phyloP scores from a whole-genome alignment of 2,888 invertebrate genomes.

The Cremastobaeus sp. region DNA sequence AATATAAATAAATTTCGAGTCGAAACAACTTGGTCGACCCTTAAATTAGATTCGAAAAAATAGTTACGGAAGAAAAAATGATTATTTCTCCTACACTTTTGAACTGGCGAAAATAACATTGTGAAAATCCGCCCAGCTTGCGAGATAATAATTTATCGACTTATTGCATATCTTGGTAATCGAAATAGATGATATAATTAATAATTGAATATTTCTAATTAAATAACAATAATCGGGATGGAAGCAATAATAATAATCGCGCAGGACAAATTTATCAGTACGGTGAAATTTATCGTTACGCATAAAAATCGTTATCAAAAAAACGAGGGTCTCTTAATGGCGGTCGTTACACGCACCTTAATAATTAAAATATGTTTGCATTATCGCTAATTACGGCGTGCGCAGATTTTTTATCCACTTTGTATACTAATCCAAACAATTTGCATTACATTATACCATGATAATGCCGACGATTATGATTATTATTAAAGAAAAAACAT shows the following conservation, averaged over 20 bases:
- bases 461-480: slow-evolving; percentile 9
- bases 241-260: not conserved
- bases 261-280: not conserved
- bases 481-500: slow-evolving; percentile 48
- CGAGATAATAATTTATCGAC: too few relatives aligned
- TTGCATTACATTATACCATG: slow-evolving; percentile 48
- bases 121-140: too few relatives aligned
- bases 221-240: not conserved
- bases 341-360: slow-evolving; percentile 11
- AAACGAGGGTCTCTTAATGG: slow-evolving; percentile 24
- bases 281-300: slow-evolving; percentile 2
- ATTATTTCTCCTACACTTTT: too few relatives aligned
- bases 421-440: slow-evolving; percentile 57
- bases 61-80: too few relatives aligned
- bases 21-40: too few relatives aligned
- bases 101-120: too few relatives aligned
- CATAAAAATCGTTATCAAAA: slow-evolving; percentile 12
- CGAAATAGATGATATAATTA: too few relatives aligned
- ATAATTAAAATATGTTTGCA: slow-evolving; percentile 43
- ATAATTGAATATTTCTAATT: not conserved
- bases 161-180: too few relatives aligned
- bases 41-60: too few relatives aligned
- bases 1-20: too few relatives aligned
- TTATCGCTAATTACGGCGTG: slow-evolving; percentile 42
- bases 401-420: slow-evolving; percentile 42